Evolutionary conservation across 2,797 vertebrate species (phyloP).

Genomic region (Gastrophryne carolinensis): DNA sequence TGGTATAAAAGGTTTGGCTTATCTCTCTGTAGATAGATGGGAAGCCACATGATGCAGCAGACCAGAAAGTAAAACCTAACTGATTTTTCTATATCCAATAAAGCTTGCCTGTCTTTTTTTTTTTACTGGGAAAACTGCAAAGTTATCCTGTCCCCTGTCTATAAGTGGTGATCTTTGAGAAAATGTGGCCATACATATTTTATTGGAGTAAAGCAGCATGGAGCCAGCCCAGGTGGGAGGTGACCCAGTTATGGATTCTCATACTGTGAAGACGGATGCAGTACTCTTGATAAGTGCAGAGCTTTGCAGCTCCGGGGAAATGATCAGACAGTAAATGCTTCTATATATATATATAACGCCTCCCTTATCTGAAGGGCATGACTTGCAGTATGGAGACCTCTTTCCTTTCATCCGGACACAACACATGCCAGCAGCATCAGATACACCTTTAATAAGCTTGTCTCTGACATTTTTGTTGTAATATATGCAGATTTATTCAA

Average conservation of each 20-base stretch:
- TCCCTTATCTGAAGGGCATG: constrained; percentile 15
- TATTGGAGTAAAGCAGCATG: constrained; percentile 2
- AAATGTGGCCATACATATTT: constrained; percentile 49
- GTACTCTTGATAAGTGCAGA: constrained; percentile 45
- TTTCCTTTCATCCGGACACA: background rate
- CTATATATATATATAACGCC: background rate
- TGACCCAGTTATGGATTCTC: constrained; percentile 41
- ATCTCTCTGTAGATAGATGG: too few species aligned
- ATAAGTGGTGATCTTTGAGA: too few species aligned
- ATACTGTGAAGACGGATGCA: constrained; percentile 50
- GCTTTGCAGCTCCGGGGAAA: constrained; percentile 49
- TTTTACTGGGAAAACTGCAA: too few species aligned
- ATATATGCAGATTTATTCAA: background rate
- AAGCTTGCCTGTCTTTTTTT: too few species aligned
- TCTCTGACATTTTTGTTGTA: background rate
- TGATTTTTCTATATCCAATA: too few species aligned
- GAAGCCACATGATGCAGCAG: too few species aligned
- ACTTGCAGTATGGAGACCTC: background rate
- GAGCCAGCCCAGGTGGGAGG: constrained; percentile 42
- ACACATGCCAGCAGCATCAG: background rate
- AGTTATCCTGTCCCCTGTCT: too few species aligned
- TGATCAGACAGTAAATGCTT: background rate
- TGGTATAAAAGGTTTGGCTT: too few species aligned
- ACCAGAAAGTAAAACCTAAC: too few species aligned
- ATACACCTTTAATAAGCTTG: background rate